Evolutionary conservation across 2,113 vertebrate species (phyloP), one percentile per base, ranked within the genome.

Genomic region (Lutjanus erythropterus): DNA sequence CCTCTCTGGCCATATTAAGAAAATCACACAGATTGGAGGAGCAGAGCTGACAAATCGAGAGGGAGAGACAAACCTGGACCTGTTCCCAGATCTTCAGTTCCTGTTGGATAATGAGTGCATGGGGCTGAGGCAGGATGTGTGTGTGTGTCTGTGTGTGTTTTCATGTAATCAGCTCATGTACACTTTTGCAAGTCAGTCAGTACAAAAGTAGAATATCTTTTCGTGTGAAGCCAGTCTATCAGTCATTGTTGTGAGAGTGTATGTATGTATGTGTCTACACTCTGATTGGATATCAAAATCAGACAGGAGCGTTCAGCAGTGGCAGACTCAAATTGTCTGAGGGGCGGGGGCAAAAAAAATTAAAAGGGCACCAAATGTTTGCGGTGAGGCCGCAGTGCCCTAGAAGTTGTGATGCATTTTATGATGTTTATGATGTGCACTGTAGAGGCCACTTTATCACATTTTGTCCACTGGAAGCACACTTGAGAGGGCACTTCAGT

Each of bases 1-100:
- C 68, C 47, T 69, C 56, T 75, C 44, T 75, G 66, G 58, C 91
- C 89, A 80, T 93, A 91, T 89, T 84, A 91, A 91, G 89, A 83
- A 69, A 89, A 81, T 73, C 62, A 23, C 56, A 65, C 39, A 71
- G 80, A 86, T 55, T 64, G 69, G 59, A 60, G 47, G 73, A 85
- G 64, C 81, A 42, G 31, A n/a, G 11, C 52, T 74, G 80, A 82
- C 59, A 71, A 49, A 71, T 41, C 1, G 61, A 73, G n/a, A 58
- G 31, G 58, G 16, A 44, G 64, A 81, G 60, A 75, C 29, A 60
- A 21, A 49, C 15, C 67, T 87, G 85, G 89, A 88, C 47, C 21
- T 44, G 0, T 41, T 90, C 88, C 90, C 81, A 86, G 86, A 68
- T 73, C 77, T 69, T 35, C 69, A 86, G 73, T 88, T 91, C 82